phyloP scores from a whole-genome alignment of 1,140 invertebrate species.

The Lycorma delicatula region DNA sequence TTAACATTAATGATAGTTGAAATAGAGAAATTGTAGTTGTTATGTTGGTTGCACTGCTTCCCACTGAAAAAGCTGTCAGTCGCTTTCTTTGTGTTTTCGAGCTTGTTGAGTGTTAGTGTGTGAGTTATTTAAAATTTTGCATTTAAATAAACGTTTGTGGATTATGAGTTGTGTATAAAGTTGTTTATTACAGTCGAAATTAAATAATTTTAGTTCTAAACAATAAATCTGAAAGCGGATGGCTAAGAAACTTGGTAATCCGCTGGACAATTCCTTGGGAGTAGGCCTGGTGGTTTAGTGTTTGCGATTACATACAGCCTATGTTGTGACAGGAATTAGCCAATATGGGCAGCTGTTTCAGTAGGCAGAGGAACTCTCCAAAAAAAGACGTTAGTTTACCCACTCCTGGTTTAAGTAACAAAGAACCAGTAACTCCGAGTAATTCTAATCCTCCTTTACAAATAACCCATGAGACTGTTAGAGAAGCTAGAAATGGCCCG shows the following conservation, averaged over 20 bases:
- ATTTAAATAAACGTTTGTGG: background rate
- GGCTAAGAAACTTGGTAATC: background rate
- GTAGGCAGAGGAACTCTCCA: conserved; percentile 25
- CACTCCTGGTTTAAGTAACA: conserved; percentile 19
- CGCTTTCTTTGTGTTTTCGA: background rate
- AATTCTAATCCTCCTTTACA: conserved; percentile 25
- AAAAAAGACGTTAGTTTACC: conserved; percentile 28
- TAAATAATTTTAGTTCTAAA: background rate
- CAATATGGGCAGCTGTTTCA: conserved; percentile 33
- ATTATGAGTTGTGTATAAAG: background rate
- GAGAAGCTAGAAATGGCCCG: conserved; percentile 26
- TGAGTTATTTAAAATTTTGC: background rate
- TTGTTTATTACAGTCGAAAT: background rate
- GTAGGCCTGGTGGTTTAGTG: conserved; percentile 2
- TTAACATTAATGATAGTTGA: no score
- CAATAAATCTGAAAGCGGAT: background rate
- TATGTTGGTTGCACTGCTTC: background rate
- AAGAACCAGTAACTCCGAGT: conserved; percentile 22
- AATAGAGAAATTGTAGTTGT: background rate
- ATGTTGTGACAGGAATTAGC: conserved; percentile 1
- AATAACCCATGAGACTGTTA: conserved; percentile 22
- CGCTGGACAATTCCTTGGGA: background rate
- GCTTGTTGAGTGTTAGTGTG: background rate
- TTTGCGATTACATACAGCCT: background rate
- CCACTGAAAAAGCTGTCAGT: conserved; percentile 1